Evolutionary conservation across 2,113 vertebrate species (phyloP).

Genomic region (Enhydra lutris): DNA sequence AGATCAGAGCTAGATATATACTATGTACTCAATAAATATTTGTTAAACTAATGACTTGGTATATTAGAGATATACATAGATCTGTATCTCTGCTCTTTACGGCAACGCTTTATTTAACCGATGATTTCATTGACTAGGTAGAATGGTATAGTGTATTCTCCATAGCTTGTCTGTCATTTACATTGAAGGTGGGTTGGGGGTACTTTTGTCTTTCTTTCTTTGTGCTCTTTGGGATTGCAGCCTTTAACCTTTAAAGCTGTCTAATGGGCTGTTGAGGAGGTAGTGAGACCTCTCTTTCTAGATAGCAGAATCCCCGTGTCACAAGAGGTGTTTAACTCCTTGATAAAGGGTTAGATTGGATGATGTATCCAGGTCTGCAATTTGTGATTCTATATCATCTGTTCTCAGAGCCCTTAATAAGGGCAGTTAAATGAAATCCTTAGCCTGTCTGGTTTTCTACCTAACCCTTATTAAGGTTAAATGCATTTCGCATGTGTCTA

Average conservation of each 20-base stretch:
- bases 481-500: slow-evolving; percentile 38
- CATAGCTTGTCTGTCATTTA: not conserved
- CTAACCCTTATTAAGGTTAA: not conserved
- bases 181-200: not conserved
- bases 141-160: not conserved
- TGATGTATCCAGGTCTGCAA: not conserved
- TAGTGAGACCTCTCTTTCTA: not conserved
- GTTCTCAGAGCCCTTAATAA: not conserved
- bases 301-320: not conserved
- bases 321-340: not conserved
- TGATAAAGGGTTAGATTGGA: not conserved
- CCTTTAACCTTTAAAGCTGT: not conserved
- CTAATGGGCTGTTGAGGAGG: not conserved
- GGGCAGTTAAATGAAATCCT: not conserved
- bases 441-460: not conserved
- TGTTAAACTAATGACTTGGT: not conserved
- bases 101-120: not conserved
- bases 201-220: not conserved
- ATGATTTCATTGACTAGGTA: not conserved
- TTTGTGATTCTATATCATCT: not conserved
- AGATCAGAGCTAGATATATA: not conserved
- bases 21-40: not conserved
- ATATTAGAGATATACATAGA: not conserved
- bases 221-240: not conserved
- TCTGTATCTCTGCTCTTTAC: not conserved